Conservation (phyloP, 2,888 invertebrate genomes). For the Cistogaster globosa region DNA sequence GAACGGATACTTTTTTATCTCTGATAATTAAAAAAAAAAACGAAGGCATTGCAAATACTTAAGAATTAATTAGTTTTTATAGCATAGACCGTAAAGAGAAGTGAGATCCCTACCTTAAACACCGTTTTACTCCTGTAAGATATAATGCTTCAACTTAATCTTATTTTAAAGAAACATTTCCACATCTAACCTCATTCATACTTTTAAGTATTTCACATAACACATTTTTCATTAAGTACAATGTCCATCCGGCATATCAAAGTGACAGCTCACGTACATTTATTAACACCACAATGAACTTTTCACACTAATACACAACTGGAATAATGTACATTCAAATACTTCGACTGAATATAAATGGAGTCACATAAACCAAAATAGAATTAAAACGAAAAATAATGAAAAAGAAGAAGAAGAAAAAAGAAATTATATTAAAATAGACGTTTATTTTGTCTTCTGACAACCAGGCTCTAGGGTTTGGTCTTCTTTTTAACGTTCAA, state of each 20-base stretch:
- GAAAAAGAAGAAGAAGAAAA: slow-evolving; percentile 5
- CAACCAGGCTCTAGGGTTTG: slow-evolving; percentile 21
- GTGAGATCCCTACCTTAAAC: too few relatives aligned
- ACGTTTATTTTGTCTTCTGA: background rate
- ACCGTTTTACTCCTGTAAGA: too few relatives aligned
- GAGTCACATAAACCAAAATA: background rate
- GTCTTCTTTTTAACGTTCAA: background rate
- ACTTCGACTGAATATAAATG: slow-evolving; percentile 21
- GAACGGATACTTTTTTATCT: too few relatives aligned
- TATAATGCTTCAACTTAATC: too few relatives aligned
- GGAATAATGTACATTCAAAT: background rate
- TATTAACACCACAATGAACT: slow-evolving; percentile 43
- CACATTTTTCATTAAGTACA: slow-evolving; percentile 37
- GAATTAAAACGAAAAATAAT: background rate
- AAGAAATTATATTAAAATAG: slow-evolving; percentile 22
- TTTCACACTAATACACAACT: background rate
- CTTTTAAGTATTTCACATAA: background rate
- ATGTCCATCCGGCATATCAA: slow-evolving; percentile 36
- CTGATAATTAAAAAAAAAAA: too few relatives aligned
- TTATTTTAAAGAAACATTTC: too few relatives aligned
- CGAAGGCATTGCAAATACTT: too few relatives aligned
- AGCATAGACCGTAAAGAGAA: too few relatives aligned
- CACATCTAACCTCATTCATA: too few relatives aligned
- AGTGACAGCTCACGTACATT: slow-evolving; percentile 65
- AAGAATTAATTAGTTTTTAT: too few relatives aligned